phyloP scores from a whole-genome alignment of 2,113 vertebrate species.

The Talpa occidentalis region DNA sequence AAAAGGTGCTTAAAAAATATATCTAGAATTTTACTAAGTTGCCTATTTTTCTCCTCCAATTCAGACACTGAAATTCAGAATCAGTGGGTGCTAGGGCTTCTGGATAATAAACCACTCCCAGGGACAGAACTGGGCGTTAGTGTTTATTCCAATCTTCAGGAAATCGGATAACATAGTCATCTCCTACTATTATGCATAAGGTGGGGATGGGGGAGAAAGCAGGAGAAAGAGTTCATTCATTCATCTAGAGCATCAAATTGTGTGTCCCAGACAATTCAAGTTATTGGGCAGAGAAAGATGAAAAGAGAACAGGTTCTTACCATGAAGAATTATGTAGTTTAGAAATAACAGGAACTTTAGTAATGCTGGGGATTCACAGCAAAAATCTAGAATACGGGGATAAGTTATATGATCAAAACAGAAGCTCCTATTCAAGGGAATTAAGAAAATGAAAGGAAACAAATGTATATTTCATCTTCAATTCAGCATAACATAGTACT shows the following conservation, averaged over 20 bases:
- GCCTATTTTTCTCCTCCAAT: not conserved
- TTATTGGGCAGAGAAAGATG: not conserved
- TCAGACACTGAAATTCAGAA: not conserved
- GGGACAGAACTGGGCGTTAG: not conserved
- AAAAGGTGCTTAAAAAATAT: not conserved
- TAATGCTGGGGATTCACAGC: not conserved
- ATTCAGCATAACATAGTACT: not conserved
- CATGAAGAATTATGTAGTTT: not conserved
- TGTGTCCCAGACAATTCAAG: not conserved
- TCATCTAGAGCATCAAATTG: not conserved
- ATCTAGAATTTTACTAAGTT: not conserved
- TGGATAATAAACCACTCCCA: not conserved
- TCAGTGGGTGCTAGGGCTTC: not conserved
- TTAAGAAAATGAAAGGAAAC: not conserved
- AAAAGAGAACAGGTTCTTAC: not conserved
- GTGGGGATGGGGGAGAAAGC: not conserved
- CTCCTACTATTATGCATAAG: not conserved
- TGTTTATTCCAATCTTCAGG: not conserved
- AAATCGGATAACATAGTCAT: not conserved
- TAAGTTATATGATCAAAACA: not conserved
- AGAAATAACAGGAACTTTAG: not conserved
- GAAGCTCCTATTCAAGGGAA: not conserved
- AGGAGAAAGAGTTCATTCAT: not conserved
- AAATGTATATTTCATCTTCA: not conserved
- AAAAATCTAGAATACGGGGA: not conserved